Evolutionary conservation across 2,797 vertebrate species (phyloP).

Genomic region (Falco berigora): DNA sequence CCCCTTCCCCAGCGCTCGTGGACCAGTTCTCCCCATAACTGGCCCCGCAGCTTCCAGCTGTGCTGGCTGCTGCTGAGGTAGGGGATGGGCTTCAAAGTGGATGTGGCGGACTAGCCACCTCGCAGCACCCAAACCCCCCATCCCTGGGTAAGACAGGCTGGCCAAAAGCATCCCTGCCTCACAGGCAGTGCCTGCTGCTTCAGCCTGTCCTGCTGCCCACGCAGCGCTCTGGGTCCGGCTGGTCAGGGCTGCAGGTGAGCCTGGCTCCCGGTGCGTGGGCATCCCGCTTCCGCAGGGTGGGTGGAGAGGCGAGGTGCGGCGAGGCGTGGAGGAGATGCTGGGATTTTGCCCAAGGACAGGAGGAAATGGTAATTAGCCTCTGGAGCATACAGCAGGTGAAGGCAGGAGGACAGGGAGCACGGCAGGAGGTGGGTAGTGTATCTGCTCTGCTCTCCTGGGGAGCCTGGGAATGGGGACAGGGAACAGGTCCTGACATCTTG

Average conservation of each 20-base stretch:
- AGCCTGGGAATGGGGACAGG: neutral
- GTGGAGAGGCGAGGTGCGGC: neutral
- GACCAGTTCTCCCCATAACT: neutral
- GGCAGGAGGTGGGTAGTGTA: rapidly evolving
- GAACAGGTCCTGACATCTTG: rapidly evolving
- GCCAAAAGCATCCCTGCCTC: neutral
- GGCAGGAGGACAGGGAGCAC: neutral
- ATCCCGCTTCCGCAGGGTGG: neutral
- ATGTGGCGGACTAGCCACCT: rapidly evolving
- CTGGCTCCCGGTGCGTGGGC: rapidly evolving
- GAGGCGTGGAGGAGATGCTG: neutral
- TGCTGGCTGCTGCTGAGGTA: neutral
- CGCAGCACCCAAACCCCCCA: neutral
- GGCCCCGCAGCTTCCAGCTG: neutral
- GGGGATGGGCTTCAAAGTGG: neutral
- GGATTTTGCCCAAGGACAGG: neutral
- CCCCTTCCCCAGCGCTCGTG: rapidly evolving
- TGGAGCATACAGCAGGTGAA: neutral
- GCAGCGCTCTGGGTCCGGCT: rapidly evolving
- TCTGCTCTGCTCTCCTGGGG: neutral
- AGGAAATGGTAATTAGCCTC: neutral
- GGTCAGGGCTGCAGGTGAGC: neutral
- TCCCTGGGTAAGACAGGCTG: neutral
- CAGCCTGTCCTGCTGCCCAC: neutral
- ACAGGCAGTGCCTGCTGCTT: neutral